Conservation (phyloP, 2,888 invertebrate species). For the Hypercompe scribonia region DNA sequence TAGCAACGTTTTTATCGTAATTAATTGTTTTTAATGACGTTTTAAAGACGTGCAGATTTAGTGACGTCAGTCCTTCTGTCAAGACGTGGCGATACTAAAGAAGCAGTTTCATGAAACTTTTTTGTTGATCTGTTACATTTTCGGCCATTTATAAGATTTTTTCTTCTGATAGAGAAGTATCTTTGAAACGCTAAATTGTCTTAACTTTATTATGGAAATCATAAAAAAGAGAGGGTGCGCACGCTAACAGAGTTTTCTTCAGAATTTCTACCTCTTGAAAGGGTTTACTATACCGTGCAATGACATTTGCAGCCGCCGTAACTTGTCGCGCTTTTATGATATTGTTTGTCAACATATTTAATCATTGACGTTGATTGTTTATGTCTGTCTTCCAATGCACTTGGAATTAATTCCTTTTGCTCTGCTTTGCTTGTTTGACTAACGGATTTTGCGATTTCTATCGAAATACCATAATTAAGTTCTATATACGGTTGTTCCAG, state of each 20-base stretch:
- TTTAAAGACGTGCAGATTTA: too few species aligned
- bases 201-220: constrained; percentile 42
- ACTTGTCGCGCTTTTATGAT: constrained; percentile 42
- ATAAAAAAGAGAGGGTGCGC: constrained; percentile 41
- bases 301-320: constrained; percentile 41
- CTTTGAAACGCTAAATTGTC: constrained; percentile 44
- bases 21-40: constrained; percentile 41
- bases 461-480: too few species aligned
- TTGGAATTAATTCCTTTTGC: too few species aligned
- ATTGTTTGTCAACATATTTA: constrained; percentile 25
- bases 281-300: constrained; percentile 35
- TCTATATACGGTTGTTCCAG: constrained; percentile 44
- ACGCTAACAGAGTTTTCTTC: constrained; percentile 30
- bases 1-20: constrained; percentile 38
- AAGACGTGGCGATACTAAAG: constrained; percentile 30
- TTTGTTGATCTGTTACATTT: constrained; percentile 34
- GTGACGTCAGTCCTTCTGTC: constrained; percentile 43
- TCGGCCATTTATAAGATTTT: constrained; percentile 35
- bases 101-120: constrained; percentile 28
- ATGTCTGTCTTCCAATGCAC: too few species aligned
- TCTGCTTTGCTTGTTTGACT: too few species aligned
- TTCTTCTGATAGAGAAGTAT: constrained; percentile 37
- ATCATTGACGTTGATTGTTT: too few species aligned
- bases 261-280: constrained; percentile 30
- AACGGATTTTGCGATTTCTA: too few species aligned